A percentile compares a stretch with the other conserved stretches of the same genome.
These are phyloP conservation scores for Lepidochitona cinerea DNA, from an alignment of 2,888 invertebrate species.

Conservation along the genomic window DNA sequence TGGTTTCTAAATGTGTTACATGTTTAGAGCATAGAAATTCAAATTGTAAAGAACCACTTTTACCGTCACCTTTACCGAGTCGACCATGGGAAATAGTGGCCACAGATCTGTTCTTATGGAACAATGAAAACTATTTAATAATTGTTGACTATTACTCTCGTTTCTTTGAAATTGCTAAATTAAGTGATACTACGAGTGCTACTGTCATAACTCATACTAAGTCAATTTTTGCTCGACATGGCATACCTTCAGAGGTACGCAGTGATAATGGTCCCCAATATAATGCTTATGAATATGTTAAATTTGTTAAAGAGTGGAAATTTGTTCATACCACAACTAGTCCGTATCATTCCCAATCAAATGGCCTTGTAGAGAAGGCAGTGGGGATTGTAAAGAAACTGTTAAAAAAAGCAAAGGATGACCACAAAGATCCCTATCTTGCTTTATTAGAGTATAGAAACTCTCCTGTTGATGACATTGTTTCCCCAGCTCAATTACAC, in stretches of 20 bases:
- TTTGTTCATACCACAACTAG: slow-evolving; percentile 15
- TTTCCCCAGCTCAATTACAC: slow-evolving; percentile 9
- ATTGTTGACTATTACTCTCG: slow-evolving; percentile 32
- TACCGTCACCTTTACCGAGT: slow-evolving; percentile 15
- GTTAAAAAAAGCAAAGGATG: background rate
- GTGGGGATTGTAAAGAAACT: slow-evolving; percentile 16
- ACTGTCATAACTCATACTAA: slow-evolving; percentile 25
- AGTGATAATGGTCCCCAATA: slow-evolving; percentile 29
- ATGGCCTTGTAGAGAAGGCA: slow-evolving; percentile 11
- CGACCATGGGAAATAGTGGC: slow-evolving; percentile 25
- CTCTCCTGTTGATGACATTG: slow-evolving; percentile 8
- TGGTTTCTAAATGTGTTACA: slow-evolving; percentile 21
- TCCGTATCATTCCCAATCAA: slow-evolving; percentile 13
- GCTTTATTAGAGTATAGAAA: slow-evolving; percentile 7
- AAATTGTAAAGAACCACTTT: slow-evolving; percentile 22
- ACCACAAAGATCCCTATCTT: slow-evolving; percentile 6
- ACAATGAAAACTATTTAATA: slow-evolving; percentile 25
- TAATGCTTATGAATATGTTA: slow-evolving; percentile 1
- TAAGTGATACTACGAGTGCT: slow-evolving; percentile 9
- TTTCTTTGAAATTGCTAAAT: slow-evolving; percentile 27
- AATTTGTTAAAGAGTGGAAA: slow-evolving; percentile 12
- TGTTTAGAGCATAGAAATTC: slow-evolving; percentile 21
- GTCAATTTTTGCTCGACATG: slow-evolving; percentile 26
- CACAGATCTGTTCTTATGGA: slow-evolving; percentile 23
- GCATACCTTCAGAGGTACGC: slow-evolving; percentile 20